A percentile compares a stretch with the other conserved stretches of the same genome.
These are phyloP conservation scores for Drosophila anceps DNA, from an alignment of 2,888 invertebrate genomes.

Conservation along the genomic window DNA sequence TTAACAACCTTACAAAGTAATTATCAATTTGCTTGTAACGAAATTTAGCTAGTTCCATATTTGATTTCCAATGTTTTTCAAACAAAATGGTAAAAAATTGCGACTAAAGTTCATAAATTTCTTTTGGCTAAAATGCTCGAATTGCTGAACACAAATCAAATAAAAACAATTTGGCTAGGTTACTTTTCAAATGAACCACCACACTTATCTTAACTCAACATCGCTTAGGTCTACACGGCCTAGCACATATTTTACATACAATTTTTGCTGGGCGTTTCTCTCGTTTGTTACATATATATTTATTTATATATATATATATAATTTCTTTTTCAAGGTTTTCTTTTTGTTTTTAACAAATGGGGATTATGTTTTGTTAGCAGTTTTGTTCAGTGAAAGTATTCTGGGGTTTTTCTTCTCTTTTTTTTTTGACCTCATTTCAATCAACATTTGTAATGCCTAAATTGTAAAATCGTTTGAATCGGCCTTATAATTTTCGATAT, in stretches of 20 bases:
- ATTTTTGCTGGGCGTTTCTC: slow-evolving; percentile 31
- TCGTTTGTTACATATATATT: neutral
- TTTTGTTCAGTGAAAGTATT: slow-evolving; percentile 63
- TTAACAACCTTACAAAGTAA: slow-evolving; percentile 65
- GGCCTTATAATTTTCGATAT: slow-evolving; percentile 81
- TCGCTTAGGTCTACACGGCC: slow-evolving; percentile 46
- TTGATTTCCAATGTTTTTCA: slow-evolving; percentile 58
- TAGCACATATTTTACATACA: slow-evolving; percentile 42
- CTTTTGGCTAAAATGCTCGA: slow-evolving; percentile 55
- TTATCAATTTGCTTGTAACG: slow-evolving; percentile 45
- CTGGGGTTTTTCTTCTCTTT: slow-evolving; percentile 26
- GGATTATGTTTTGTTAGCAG: slow-evolving; percentile 62
- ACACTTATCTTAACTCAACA: slow-evolving; percentile 52
- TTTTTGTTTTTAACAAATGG: slow-evolving; percentile 57
- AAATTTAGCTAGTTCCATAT: slow-evolving; percentile 64
- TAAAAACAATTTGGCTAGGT: slow-evolving; percentile 69
- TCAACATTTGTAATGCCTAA: slow-evolving; percentile 71
- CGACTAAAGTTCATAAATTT: slow-evolving; percentile 41
- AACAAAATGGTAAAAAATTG: slow-evolving; percentile 53
- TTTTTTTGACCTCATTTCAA: slow-evolving; percentile 22
- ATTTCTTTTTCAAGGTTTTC: slow-evolving; percentile 7
- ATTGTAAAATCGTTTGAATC: slow-evolving; percentile 71
- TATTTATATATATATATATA: slow-evolving; percentile 15
- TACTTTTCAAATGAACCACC: slow-evolving; percentile 54
- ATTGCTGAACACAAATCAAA: slow-evolving; percentile 55